Evolutionary conservation across 2,888 invertebrate species (phyloP).

Genomic region (Cerastis leucographa): DNA sequence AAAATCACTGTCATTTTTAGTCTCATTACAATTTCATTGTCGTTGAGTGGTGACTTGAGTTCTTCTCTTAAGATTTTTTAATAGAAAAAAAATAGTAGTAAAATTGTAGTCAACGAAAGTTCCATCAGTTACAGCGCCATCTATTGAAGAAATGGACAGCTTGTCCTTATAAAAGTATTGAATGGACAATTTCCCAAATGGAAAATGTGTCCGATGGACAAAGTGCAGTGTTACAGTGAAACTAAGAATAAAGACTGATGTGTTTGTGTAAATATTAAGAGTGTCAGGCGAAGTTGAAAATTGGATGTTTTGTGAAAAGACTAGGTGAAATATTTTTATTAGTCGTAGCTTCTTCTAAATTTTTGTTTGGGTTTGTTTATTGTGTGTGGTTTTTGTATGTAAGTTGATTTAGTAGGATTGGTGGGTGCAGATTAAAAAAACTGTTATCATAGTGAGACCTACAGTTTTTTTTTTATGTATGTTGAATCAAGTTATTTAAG

Average conservation of each 20-base stretch:
- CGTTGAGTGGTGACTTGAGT: no score
- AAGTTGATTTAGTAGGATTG: neutral
- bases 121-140: slow-evolving; percentile 33
- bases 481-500: neutral
- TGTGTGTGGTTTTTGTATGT: neutral
- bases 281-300: slow-evolving; percentile 21
- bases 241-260: slow-evolving; percentile 56
- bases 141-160: slow-evolving; percentile 13
- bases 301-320: slow-evolving; percentile 27
- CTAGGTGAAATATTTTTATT: slow-evolving; percentile 5
- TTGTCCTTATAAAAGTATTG: neutral
- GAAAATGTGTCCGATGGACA: neutral
- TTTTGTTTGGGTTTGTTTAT: neutral
- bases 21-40: no score
- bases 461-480: neutral
- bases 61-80: neutral
- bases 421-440: neutral
- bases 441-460: neutral
- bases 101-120: neutral
- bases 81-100: no score
- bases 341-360: neutral
- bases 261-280: slow-evolving; percentile 51
- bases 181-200: slow-evolving; percentile 6
- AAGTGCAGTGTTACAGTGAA: slow-evolving; percentile 51
- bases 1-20: neutral